phyloP scores from a whole-genome alignment of 2,113 vertebrate genomes.

The Sialia sialis region DNA sequence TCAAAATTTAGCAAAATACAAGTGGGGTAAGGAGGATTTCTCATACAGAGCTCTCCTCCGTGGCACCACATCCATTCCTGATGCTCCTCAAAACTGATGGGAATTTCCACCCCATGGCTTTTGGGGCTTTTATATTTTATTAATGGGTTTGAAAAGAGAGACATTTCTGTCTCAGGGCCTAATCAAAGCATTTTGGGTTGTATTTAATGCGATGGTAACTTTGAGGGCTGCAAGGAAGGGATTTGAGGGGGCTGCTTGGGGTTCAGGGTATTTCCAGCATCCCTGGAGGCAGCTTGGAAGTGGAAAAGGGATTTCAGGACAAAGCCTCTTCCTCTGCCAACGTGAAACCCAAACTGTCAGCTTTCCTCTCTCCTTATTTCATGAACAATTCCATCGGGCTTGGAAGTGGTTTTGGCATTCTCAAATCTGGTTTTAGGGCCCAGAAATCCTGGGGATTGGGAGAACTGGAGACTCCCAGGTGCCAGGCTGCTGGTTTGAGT shows the following conservation, averaged over 20 bases:
- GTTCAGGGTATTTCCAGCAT: background rate
- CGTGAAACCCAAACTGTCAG: background rate
- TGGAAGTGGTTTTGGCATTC: background rate
- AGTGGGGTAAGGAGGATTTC: background rate
- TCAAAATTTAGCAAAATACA: background rate
- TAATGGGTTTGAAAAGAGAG: background rate
- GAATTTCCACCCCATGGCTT: accelerated
- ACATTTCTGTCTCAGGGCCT: background rate
- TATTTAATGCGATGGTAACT: background rate
- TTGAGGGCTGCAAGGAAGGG: background rate
- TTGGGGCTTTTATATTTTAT: background rate
- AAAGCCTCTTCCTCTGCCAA: background rate
- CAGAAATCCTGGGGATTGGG: background rate
- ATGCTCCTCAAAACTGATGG: accelerated
- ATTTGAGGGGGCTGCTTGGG: background rate
- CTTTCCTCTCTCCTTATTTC: background rate
- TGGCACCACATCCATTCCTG: background rate
- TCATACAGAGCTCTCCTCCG: accelerated
- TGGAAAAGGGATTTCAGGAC: background rate
- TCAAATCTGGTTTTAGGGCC: background rate
- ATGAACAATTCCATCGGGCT: accelerated
- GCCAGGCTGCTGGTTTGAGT: background rate
- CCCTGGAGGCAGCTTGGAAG: background rate
- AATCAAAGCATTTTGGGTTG: background rate
- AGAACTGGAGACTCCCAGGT: background rate